A percentile compares a stretch with the other conserved stretches of the same genome.
These are phyloP conservation scores for Sepioteuthis lessoniana DNA, from an alignment of 2,888 invertebrate genomes.

Conservation along the genomic window DNA sequence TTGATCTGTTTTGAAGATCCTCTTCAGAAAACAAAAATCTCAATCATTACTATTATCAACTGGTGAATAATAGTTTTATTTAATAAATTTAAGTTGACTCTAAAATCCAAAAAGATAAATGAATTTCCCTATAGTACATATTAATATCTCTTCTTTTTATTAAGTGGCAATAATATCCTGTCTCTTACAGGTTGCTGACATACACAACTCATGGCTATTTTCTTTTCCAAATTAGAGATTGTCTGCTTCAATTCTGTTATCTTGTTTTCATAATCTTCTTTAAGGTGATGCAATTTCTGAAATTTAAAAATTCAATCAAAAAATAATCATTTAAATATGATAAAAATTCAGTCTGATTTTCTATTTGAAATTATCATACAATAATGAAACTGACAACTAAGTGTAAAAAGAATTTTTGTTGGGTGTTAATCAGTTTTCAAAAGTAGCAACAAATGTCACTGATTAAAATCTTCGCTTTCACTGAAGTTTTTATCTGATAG, in stretches of 20 bases:
- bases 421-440: neutral
- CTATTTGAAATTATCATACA: neutral
- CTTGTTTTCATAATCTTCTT: slow-evolving; percentile 37
- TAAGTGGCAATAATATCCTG: neutral
- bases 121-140: neutral
- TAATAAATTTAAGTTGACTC: neutral
- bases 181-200: neutral
- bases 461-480: neutral
- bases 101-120: neutral
- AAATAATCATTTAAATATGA: neutral
- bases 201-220: neutral
- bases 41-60: too few relatives aligned
- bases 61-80: too few relatives aligned
- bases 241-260: slow-evolving; percentile 3
- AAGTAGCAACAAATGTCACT: neutral
- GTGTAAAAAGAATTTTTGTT: neutral
- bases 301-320: neutral
- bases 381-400: neutral
- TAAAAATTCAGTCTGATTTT: too few relatives aligned
- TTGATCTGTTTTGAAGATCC: too few relatives aligned
- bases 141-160: neutral
- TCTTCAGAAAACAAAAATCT: too few relatives aligned
- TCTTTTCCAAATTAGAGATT: neutral
- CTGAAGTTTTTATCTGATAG: neutral
- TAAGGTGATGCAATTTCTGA: slow-evolving; percentile 39